phyloP scores from a whole-genome alignment of 2,113 vertebrate genomes.

The Campylomormyrus tamandua region DNA sequence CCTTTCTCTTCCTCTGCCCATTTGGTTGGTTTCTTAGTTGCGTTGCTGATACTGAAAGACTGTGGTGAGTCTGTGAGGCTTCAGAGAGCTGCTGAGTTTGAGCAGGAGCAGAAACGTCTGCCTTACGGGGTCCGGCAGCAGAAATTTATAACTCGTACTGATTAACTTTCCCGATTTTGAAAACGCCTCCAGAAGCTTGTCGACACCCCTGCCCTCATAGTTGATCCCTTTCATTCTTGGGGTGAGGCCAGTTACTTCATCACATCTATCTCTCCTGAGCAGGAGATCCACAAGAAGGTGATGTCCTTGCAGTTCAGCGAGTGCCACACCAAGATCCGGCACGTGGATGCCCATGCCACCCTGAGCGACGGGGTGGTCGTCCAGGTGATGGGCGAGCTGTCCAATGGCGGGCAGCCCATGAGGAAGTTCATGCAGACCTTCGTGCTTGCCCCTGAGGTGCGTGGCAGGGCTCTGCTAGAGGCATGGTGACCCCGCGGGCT shows the following conservation, averaged over 20 bases:
- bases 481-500: no score
- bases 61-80: no score
- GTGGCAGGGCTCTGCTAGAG: neutral
- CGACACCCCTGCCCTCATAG: neutral
- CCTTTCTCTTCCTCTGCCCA: neutral
- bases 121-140: neutral
- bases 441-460: constrained; percentile 91
- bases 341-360: constrained; percentile 92
- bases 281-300: constrained; percentile 99
- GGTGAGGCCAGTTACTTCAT: neutral
- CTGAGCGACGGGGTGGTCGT: constrained; percentile 91
- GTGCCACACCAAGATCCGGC: constrained; percentile 95
- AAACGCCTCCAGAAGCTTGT: no score
- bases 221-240: no score
- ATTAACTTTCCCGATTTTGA: neutral
- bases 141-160: neutral
- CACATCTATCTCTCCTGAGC: neutral
- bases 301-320: constrained; percentile 96
- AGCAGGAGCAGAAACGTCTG: neutral
- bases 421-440: constrained; percentile 98
- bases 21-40: neutral
- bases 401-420: constrained; percentile 91
- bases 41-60: no score
- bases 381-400: constrained; percentile 92
- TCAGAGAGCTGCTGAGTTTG: neutral